Evolutionary conservation across 2,113 vertebrate genomes (phyloP).

Genomic region (Picathartes gymnocephalus): DNA sequence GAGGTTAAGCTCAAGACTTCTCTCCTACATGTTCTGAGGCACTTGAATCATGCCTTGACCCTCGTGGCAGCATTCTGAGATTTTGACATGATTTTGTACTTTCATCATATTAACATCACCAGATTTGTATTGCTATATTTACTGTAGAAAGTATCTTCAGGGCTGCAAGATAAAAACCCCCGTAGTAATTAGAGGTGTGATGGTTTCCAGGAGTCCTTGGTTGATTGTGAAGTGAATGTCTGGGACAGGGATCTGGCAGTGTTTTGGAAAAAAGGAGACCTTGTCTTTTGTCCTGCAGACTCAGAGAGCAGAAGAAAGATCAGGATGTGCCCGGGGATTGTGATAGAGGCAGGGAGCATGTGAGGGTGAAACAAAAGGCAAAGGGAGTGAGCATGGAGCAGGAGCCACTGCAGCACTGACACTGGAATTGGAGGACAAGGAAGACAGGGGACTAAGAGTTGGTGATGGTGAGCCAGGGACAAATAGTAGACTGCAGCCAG

Average conservation of each 20-base stretch:
- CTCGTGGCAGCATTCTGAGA: fast-evolving
- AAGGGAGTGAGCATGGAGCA: fast-evolving
- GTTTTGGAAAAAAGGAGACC: background rate
- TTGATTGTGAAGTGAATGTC: background rate
- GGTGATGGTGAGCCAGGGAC: background rate
- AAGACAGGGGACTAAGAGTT: background rate
- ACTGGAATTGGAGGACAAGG: background rate
- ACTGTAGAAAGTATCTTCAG: background rate
- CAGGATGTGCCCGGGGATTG: background rate
- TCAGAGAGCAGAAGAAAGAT: background rate
- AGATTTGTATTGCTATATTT: background rate
- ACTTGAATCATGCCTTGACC: background rate
- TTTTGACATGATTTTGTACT: background rate
- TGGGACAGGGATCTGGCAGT: background rate
- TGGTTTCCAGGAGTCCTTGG: background rate
- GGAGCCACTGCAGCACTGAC: background rate
- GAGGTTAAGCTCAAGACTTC: background rate
- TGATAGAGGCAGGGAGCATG: background rate
- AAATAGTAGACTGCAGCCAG: background rate
- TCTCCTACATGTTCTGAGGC: background rate
- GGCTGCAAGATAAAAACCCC: background rate
- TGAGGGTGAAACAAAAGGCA: background rate
- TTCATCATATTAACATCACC: background rate
- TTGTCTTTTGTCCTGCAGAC: background rate
- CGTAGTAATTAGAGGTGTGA: background rate